phyloP scores from a whole-genome alignment of 2,888 invertebrate species.

The Selenia dentaria region DNA sequence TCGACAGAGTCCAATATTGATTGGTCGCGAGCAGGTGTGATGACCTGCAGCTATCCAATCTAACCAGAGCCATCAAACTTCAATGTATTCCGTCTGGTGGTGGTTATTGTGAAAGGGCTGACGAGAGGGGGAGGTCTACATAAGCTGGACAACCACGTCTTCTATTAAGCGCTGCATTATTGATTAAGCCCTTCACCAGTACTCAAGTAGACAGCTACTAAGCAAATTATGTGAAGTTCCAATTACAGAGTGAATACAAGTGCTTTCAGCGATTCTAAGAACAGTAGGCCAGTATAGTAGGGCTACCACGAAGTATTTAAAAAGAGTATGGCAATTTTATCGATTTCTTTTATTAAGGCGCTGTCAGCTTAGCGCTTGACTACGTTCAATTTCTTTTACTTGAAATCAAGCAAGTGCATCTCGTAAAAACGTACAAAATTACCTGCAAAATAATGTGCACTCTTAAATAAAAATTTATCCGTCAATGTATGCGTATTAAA shows the following conservation, averaged over 20 bases:
- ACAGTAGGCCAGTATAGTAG: too few species aligned
- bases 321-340: too few species aligned
- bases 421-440: too few species aligned
- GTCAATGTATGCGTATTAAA: too few species aligned
- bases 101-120: not conserved
- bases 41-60: slow-evolving; percentile 8
- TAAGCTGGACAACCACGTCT: slow-evolving; percentile 8
- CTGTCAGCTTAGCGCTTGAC: too few species aligned
- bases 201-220: not conserved
- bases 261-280: not conserved
- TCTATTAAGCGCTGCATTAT: slow-evolving; percentile 59
- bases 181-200: slow-evolving; percentile 30
- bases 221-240: not conserved
- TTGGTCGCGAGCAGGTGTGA: not conserved
- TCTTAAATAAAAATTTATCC: too few species aligned
- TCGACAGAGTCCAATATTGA: not conserved
- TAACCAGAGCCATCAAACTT: slow-evolving; percentile 5
- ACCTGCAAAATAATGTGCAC: too few species aligned
- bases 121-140: not conserved
- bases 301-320: too few species aligned
- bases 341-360: too few species aligned
- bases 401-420: too few species aligned
- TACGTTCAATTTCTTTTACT: too few species aligned
- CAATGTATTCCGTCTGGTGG: slow-evolving; percentile 5
- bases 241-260: not conserved